A percentile compares a stretch with the other conserved stretches of the same genome.
phyloP scores from a whole-genome alignment of 2,113 vertebrate genomes.

The Bucco capensis region DNA sequence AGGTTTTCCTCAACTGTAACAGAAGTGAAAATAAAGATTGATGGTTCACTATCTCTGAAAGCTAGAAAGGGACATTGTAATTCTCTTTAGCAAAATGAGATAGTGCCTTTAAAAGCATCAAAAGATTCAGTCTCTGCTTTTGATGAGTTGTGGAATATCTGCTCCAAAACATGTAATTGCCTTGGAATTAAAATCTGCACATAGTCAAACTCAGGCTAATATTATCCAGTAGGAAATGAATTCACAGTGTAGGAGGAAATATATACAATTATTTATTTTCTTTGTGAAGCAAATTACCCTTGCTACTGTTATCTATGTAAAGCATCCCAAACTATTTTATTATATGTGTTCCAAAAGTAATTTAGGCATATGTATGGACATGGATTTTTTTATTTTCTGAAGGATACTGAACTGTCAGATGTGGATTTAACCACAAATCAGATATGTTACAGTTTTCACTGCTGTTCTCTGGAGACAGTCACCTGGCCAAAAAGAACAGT shows the following conservation, averaged over 20 bases:
- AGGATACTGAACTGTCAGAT: background rate
- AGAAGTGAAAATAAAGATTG: background rate
- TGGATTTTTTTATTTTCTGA: background rate
- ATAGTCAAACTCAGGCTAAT: background rate
- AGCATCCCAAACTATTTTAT: background rate
- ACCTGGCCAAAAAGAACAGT: background rate
- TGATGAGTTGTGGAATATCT: conserved; percentile 12
- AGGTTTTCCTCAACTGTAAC: background rate
- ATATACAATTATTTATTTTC: background rate
- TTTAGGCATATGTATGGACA: background rate
- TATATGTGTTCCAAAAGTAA: background rate
- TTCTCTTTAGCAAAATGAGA: conserved; percentile 1
- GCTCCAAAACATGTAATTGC: conserved; percentile 35
- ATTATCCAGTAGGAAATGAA: background rate
- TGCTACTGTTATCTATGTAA: background rate
- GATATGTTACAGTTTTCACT: background rate
- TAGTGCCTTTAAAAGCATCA: background rate
- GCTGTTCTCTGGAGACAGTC: background rate
- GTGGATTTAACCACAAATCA: background rate
- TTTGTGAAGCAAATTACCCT: background rate
- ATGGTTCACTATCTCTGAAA: background rate
- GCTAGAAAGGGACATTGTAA: background rate
- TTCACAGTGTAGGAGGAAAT: background rate
- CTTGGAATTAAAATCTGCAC: conserved; percentile 26
- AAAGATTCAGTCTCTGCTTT: background rate